Percentiles rank a stretch among this genome's conserved stretches.
Evolutionary conservation across 2,113 vertebrate species (phyloP).

Genomic region (Ivindomyrus marchei): DNA sequence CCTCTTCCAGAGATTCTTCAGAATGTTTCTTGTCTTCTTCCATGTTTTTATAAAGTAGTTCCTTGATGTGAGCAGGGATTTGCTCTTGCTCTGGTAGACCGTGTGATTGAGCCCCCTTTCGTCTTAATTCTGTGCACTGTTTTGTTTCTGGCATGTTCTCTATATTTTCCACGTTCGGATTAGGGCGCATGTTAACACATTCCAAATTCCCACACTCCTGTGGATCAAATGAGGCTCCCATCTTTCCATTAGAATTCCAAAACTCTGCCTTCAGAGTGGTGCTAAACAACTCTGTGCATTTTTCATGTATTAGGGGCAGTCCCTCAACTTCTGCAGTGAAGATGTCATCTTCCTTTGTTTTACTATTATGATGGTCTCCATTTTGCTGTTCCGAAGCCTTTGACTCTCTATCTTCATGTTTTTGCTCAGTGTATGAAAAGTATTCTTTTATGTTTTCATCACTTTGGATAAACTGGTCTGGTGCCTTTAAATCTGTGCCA

Average conservation of each 20-base stretch:
- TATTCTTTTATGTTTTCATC: background rate
- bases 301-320: slow-evolving; percentile 30
- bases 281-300: slow-evolving; percentile 35
- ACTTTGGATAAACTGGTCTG: background rate
- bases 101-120: slow-evolving; percentile 16
- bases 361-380: background rate
- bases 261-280: slow-evolving; percentile 41
- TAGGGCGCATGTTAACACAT: slow-evolving; percentile 18
- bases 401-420: background rate
- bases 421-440: background rate
- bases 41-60: slow-evolving; percentile 27
- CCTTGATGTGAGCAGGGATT: slow-evolving; percentile 28
- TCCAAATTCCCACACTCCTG: slow-evolving; percentile 21
- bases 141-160: slow-evolving; percentile 30
- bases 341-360: slow-evolving; percentile 1
- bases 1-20: slow-evolving; percentile 55
- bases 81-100: slow-evolving; percentile 23
- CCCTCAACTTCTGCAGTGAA: slow-evolving; percentile 16
- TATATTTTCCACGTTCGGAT: slow-evolving; percentile 35
- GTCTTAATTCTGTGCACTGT: slow-evolving; percentile 30
- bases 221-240: slow-evolving; percentile 43
- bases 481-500: slow-evolving; percentile 14
- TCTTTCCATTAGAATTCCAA: slow-evolving; percentile 45
- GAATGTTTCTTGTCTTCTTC: slow-evolving; percentile 35
- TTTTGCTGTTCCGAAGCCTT: background rate